A percentile compares a stretch with the other conserved stretches of the same genome.
These are phyloP conservation scores for Vulpes vulpes DNA, from an alignment of 2,113 vertebrate genomes.

Conservation along the genomic window DNA sequence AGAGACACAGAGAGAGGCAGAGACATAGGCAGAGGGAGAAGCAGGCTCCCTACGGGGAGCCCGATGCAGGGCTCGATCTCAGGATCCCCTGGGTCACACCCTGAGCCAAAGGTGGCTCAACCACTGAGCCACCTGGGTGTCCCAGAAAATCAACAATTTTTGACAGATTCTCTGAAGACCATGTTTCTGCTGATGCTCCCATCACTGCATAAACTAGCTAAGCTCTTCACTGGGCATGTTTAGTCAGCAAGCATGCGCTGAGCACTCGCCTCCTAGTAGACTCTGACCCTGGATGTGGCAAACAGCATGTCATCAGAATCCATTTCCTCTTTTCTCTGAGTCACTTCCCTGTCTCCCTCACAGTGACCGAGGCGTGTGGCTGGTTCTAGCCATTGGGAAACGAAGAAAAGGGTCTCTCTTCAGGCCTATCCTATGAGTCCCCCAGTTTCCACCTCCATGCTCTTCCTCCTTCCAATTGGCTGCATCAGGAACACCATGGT, in stretches of 20 bases:
- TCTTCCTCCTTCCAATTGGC: background rate
- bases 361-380: accelerated
- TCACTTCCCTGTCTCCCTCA: background rate
- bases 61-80: too few species aligned
- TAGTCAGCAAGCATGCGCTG: background rate
- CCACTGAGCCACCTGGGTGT: too few species aligned
- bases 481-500: accelerated
- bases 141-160: background rate
- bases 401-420: background rate
- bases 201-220: background rate
- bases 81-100: too few species aligned
- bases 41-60: too few species aligned
- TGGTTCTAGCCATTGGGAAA: background rate
- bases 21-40: too few species aligned
- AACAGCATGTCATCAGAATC: background rate
- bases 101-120: too few species aligned
- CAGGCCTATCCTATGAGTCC: background rate
- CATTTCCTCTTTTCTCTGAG: background rate
- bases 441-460: too few species aligned
- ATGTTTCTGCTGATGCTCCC: accelerated
- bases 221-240: background rate
- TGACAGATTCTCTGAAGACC: background rate
- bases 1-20: too few species aligned
- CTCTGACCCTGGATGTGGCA: background rate
- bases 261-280: background rate